phyloP scores from a whole-genome alignment of 1,140 invertebrate genomes.

The Frieseomelitta varia region DNA sequence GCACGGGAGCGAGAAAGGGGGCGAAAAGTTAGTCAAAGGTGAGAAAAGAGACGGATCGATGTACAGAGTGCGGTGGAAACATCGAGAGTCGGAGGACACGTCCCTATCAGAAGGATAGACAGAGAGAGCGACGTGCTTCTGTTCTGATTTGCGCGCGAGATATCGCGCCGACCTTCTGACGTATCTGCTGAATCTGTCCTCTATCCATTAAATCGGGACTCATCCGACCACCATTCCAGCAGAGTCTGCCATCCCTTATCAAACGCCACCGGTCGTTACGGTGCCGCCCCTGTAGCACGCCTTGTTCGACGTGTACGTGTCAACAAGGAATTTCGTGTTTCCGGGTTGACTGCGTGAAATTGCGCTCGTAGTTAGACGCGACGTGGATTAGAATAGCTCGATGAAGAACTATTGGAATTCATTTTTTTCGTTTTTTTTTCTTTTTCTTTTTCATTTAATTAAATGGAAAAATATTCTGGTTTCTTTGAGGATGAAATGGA shows the following conservation, averaged over 20 bases:
- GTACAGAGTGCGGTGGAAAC: constrained; percentile 31
- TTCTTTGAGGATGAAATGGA: too few species aligned
- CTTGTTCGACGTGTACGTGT: constrained; percentile 52
- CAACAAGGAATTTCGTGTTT: constrained; percentile 59
- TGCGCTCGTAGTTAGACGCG: background rate
- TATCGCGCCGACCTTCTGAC: constrained; percentile 74
- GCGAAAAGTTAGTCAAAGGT: constrained; percentile 56
- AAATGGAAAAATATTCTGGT: too few species aligned
- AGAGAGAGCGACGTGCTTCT: constrained; percentile 73
- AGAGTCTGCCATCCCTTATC: constrained; percentile 56
- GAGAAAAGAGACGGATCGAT: constrained; percentile 53
- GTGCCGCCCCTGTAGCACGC: constrained; percentile 21
- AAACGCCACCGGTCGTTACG: constrained; percentile 57
- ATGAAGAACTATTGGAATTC: too few species aligned
- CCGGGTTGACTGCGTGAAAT: constrained; percentile 12
- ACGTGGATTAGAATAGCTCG: background rate
- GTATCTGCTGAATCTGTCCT: constrained; percentile 79
- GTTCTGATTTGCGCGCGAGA: constrained; percentile 74
- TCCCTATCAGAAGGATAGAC: constrained; percentile 30
- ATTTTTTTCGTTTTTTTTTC: too few species aligned
- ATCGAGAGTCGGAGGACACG: constrained; percentile 26
- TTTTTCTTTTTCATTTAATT: too few species aligned
- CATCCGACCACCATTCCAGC: constrained; percentile 56
- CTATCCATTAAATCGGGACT: constrained; percentile 78
- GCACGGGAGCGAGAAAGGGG: constrained; percentile 5